A percentile compares a stretch with the other conserved stretches of the same genome.
Evolutionary conservation across 2,888 invertebrate species (phyloP).

Genomic region (Ceratothoa steindachneri): DNA sequence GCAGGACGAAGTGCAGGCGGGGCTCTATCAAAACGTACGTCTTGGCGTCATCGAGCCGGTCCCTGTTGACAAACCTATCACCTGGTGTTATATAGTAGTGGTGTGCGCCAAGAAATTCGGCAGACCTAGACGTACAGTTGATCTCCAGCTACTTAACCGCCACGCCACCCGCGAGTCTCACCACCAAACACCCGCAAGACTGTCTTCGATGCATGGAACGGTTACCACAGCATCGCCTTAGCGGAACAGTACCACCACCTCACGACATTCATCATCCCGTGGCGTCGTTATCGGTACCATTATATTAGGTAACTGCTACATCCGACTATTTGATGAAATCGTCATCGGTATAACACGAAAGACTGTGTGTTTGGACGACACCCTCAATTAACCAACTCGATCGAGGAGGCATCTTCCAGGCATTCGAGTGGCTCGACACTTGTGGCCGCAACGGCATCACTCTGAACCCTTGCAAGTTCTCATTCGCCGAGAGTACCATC

Average conservation of each 20-base stretch:
- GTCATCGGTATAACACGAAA: conserved; percentile 1
- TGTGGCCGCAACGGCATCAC: conserved; percentile 11
- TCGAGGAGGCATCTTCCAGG: background rate
- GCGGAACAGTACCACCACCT: background rate
- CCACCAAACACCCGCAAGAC: conserved; percentile 13
- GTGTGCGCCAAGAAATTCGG: conserved; percentile 22
- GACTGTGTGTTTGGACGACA: conserved; percentile 21
- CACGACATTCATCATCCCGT: conserved; percentile 23
- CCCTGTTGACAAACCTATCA: conserved; percentile 8
- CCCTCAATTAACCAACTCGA: conserved; percentile 10
- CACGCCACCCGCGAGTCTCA: conserved; percentile 1
- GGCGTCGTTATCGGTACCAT: conserved; percentile 20
- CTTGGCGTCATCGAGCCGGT: conserved; percentile 10
- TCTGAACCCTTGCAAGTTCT: conserved; percentile 27
- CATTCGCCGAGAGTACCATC: conserved; percentile 10
- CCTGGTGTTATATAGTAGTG: conserved; percentile 24
- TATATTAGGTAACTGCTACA: conserved; percentile 14
- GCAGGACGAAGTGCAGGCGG: conserved; percentile 22
- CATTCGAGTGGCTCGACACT: conserved; percentile 6
- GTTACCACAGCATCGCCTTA: conserved; percentile 17
- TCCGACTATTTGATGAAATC: conserved; percentile 13
- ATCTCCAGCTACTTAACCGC: conserved; percentile 16
- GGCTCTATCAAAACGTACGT: conserved; percentile 17
- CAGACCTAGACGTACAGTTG: conserved; percentile 8
- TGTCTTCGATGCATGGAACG: too few relatives aligned